Base-by-base conservation (phyloP, 2,888 invertebrate genomes). In the Stegophylla sp. region DNA sequence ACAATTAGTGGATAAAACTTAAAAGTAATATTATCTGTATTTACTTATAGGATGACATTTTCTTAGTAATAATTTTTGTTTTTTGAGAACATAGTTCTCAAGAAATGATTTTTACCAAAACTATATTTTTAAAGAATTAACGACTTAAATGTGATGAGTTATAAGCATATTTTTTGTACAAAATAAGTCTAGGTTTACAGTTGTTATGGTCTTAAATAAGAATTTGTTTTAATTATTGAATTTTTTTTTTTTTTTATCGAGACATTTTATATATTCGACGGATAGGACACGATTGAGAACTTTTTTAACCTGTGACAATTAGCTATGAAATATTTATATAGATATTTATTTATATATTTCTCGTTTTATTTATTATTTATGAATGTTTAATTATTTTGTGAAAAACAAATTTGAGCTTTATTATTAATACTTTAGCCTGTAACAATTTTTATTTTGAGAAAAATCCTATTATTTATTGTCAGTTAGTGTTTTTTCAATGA, bases 81-180 rank as follows among this genome's bases (percentile, higher is more conserved):
- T 81, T 81, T 81, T 81, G 82, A 61, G 76, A 82, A 66, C 3
- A 77, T 53, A 77, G 23, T 59, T 81, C 81, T 82, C 76, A 76
- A 48, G 67, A 82, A 82, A 76, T 51, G n/a, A 82, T 75, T 75
- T 56, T 75, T 82, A 82, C 76, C 76, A 76, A 82, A 76, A 76
- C 82, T 82, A 76, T 76, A 82, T 76, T 76, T 76, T 82, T 76
- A 76, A 82, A 75, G 48, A 82, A 82, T 82, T 77, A 76, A 82
- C 41, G 64, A 76, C 75, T 76, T 82, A 77, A 82, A 61, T 82
- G 75, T 81, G 76, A 82, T 74, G 82, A 75, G 82, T 76, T 76
- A 76, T 76, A 76, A 82, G 82, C 67, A 76, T 76, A 81, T 81
- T 75, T 81, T 81, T 81, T 79, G 79, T 79, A 79, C 79, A 71